These are phyloP conservation scores for Odontomyia ornata DNA, from an alignment of 2,888 invertebrate genomes.

Conservation along the genomic window DNA sequence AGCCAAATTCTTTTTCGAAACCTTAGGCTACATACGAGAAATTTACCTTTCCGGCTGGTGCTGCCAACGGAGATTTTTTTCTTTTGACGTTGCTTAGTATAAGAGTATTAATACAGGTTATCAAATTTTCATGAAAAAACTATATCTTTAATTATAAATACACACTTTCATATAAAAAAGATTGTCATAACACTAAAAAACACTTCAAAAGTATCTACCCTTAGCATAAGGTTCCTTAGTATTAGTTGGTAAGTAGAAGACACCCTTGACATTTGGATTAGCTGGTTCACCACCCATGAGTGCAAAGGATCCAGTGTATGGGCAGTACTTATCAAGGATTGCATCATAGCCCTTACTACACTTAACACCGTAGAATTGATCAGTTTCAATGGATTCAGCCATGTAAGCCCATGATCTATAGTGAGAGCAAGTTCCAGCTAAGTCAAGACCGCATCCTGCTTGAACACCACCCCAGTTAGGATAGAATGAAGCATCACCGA, in stretches of 20 bases:
- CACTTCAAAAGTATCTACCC: neutral
- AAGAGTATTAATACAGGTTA: too few species aligned
- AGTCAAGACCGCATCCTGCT: slow-evolving; percentile 61
- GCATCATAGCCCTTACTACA: slow-evolving; percentile 9
- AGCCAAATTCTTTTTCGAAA: too few species aligned
- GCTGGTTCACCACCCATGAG: slow-evolving; percentile 56
- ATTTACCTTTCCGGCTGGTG: too few species aligned
- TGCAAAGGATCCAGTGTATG: slow-evolving; percentile 8
- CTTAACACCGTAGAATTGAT: slow-evolving; percentile 10
- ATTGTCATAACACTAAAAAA: too few species aligned
- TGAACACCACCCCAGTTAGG: slow-evolving; percentile 66
- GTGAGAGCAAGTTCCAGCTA: slow-evolving; percentile 47
- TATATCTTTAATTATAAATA: too few species aligned
- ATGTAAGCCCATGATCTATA: slow-evolving; percentile 44
- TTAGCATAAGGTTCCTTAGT: slow-evolving; percentile 39
- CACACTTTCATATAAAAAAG: too few species aligned
- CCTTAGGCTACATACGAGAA: too few species aligned
- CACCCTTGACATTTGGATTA: slow-evolving; percentile 50
- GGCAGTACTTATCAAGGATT: slow-evolving; percentile 15
- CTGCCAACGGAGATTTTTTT: too few species aligned
- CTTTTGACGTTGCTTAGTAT: too few species aligned
- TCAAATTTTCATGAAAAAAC: too few species aligned
- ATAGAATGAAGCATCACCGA: slow-evolving; percentile 63
- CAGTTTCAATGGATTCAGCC: slow-evolving; percentile 53
- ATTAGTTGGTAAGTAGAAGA: slow-evolving; percentile 46